A percentile compares a stretch with the other conserved stretches of the same genome.
phyloP scores from a whole-genome alignment of 2,888 invertebrate genomes.

The Drosophila anomalata region DNA sequence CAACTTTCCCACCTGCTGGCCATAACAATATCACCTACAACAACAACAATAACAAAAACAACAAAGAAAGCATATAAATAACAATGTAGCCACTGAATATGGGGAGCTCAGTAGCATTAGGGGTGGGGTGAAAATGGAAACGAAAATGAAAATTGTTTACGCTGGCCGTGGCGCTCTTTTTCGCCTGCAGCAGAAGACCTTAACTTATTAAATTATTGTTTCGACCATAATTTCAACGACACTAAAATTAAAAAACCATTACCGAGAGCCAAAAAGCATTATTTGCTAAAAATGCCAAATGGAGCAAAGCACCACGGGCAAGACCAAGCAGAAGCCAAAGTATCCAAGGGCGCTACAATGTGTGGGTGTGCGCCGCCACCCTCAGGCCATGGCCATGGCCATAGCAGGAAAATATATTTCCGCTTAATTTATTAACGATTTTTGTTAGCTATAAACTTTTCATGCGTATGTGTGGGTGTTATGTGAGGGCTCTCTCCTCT shows the following conservation, averaged over 20 bases:
- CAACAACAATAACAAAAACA: constrained; percentile 40
- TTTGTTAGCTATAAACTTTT: constrained; percentile 73
- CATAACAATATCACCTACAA: constrained; percentile 38
- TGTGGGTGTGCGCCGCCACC: neutral
- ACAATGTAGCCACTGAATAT: constrained; percentile 63
- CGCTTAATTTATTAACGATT: constrained; percentile 82
- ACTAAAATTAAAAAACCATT: constrained; percentile 82
- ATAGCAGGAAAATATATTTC: constrained; percentile 71
- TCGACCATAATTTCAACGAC: constrained; percentile 69
- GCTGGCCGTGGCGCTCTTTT: constrained; percentile 43
- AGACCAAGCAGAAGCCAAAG: constrained; percentile 1
- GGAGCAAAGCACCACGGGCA: constrained; percentile 47
- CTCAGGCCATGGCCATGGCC: constrained; percentile 22
- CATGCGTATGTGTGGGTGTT: constrained; percentile 44
- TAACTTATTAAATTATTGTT: constrained; percentile 76
- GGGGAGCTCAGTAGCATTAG: neutral
- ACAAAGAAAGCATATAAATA: constrained; percentile 62
- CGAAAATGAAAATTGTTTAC: constrained; percentile 73
- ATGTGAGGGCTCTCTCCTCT: constrained; percentile 2
- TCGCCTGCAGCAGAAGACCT: constrained; percentile 63
- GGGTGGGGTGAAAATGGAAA: constrained; percentile 10
- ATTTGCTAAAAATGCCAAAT: constrained; percentile 66
- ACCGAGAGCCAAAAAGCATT: constrained; percentile 60
- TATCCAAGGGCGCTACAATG: neutral
- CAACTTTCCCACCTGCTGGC: constrained; percentile 68